Evolutionary conservation across 35 echinoderm and acorn worm genomes (phyloP), one percentile per base, ranked within the genome.

Genomic region (Anneissia japonica): DNA sequence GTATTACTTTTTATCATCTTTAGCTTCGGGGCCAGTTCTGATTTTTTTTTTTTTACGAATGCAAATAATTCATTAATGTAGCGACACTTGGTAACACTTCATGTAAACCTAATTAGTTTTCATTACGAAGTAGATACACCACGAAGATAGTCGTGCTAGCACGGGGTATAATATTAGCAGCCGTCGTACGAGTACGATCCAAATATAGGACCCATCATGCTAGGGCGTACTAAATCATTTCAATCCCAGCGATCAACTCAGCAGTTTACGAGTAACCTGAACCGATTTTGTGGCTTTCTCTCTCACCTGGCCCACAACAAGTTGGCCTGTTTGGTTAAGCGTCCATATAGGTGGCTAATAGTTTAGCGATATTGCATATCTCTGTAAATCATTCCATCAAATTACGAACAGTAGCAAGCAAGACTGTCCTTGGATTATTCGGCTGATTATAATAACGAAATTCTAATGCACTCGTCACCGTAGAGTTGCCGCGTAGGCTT

Each of bases 21-120:
- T n/a, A n/a, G n/a, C n/a, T n/a, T n/a, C n/a, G n/a, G n/a, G n/a
- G n/a, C n/a, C n/a, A n/a, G n/a, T n/a, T n/a, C n/a, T n/a, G n/a
- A n/a, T n/a, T n/a, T n/a, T n/a, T n/a, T n/a, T n/a, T n/a, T n/a
- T n/a, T n/a, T n/a, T n/a, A 64, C 51, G 51, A 64, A 64, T 9
- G 21, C 51, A 64, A 64, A 64, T 64, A 64, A 64, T 64, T 64
- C 11, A 64, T 64, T 64, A 64, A 64, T 64, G 51, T 64, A 64
- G 51, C 51, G 51, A 64, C 51, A 64, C 51, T 64, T 64, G 51
- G 51, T 64, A 64, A 64, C 51, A 64, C 51, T 64, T 64, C 51
- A 64, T 64, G 51, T 64, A 64, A 64, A 64, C 51, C 10, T 64
- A 64, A 64, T 64, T 64, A 64, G 11, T 64, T 64, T 6, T 64